Percentiles rank a stretch among this genome's conserved stretches.
phyloP scores from a whole-genome alignment of 2,797 vertebrate genomes.

The Rhyacichthys aspro region DNA sequence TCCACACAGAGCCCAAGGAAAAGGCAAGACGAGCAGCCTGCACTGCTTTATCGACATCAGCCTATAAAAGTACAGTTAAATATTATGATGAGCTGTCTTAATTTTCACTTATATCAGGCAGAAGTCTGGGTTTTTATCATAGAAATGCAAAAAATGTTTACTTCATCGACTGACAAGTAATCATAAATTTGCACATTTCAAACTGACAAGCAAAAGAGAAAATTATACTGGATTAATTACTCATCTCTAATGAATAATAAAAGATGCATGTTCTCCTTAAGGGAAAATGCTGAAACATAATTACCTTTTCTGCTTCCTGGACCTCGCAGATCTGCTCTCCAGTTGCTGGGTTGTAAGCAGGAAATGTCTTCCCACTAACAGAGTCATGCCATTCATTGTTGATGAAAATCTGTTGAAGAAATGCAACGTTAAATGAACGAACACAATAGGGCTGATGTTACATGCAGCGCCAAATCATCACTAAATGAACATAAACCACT shows the following conservation, averaged over 20 bases:
- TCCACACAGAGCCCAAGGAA: slow-evolving; percentile 92
- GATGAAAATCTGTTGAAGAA: slow-evolving; percentile 90
- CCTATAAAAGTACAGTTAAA: slow-evolving; percentile 71
- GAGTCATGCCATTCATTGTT: slow-evolving; percentile 99
- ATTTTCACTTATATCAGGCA: neutral
- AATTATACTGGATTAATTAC: too few species aligned
- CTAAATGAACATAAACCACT: neutral
- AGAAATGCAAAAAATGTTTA: neutral
- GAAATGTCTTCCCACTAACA: slow-evolving; percentile 90
- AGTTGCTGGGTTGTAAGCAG: slow-evolving; percentile 91
- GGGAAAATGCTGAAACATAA: slow-evolving; percentile 16
- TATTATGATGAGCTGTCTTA: neutral
- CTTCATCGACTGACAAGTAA: neutral
- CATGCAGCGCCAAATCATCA: neutral
- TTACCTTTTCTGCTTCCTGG: slow-evolving; percentile 96
- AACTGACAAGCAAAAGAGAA: too few species aligned
- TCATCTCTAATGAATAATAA: neutral
- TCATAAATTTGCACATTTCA: too few species aligned
- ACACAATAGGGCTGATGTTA: neutral
- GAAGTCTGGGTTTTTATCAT: neutral
- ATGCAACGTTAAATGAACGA: neutral
- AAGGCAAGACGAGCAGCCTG: slow-evolving; percentile 93
- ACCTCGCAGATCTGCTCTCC: slow-evolving; percentile 97
- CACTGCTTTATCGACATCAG: slow-evolving; percentile 94
- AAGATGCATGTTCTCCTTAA: neutral